Base-by-base conservation (phyloP, 2,113 vertebrate species). In the Perca flavescens region DNA sequence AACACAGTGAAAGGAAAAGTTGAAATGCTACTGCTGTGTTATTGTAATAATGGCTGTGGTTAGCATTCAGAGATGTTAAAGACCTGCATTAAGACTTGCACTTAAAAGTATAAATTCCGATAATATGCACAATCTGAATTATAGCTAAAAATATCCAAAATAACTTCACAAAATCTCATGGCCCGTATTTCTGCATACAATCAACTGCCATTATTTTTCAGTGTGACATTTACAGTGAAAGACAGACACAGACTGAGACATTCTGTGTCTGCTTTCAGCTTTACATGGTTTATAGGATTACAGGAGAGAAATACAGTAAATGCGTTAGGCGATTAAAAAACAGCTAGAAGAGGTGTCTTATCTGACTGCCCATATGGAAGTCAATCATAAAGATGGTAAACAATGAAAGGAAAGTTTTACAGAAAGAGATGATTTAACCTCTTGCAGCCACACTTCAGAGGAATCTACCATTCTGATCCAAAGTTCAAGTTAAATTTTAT, bases 151-250 rank as follows among this genome's bases (percentile, higher is more conserved):
- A 43, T 43, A 80, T 49, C 36, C 13, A 52, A 63, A 68, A 73
- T 80, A 60, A 79, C 70, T n/a, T 63, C 5, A 58, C 12, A 53
- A 56, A 84, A 79, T 79, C 57, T 19, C 40, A 11, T 61, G 83
- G 64, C 82, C 74, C 87, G 81, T 88, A 83, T 87, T 31, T 65
- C 72, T 25, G 46, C 67, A 73, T 77, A 53, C 63, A 72, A 68
- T 77, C 80, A 66, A 28, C 60, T 66, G 64, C 58, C 71, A 73
- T 87, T 86, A 83, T 79, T 85, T 82, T 47, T 54, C 46, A 17
- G 54, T 60, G n/a, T 90, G 88, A 90, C 90, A 90, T 92, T 92
- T 92, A 82, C 50, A 61, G 77, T 34, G 69, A 74, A 58, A 73
- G 67, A 43, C 62, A 66, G 76, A 73, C 3, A 17, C 34, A 78